These are phyloP conservation scores for Odobenus rosmarus DNA, from an alignment of 2,113 vertebrate genomes.

Conservation along the genomic window DNA sequence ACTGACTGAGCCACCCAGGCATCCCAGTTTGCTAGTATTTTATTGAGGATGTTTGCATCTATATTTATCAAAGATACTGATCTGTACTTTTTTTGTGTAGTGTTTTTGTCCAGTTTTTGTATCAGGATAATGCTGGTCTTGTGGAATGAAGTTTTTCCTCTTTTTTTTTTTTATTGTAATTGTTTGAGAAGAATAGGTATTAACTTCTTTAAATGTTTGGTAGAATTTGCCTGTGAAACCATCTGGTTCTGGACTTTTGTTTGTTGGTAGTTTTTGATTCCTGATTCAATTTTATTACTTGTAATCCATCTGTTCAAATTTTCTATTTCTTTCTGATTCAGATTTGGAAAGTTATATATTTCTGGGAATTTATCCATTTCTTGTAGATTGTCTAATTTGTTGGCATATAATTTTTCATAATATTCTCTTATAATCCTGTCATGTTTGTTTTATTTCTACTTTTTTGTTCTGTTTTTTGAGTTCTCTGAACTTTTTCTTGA, in stretches of 20 bases:
- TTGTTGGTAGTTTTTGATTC: background rate
- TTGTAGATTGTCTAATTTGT: background rate
- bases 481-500: background rate
- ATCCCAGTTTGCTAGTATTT: background rate
- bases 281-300: background rate
- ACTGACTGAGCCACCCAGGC: too few species aligned
- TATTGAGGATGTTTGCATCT: background rate
- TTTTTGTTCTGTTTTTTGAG: background rate
- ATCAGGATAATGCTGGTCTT: background rate
- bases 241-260: background rate
- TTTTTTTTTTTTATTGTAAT: background rate
- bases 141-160: background rate
- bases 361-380: background rate
- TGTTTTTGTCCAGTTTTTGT: background rate
- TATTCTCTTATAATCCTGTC: background rate
- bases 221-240: background rate
- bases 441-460: background rate
- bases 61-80: background rate
- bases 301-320: background rate
- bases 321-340: background rate
- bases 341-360: background rate
- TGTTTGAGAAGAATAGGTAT: background rate
- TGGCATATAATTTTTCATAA: background rate
- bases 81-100: background rate
- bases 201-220: background rate